Base-by-base conservation (phyloP, 2,888 invertebrate genomes). In the Eugnorisma glareosa region DNA sequence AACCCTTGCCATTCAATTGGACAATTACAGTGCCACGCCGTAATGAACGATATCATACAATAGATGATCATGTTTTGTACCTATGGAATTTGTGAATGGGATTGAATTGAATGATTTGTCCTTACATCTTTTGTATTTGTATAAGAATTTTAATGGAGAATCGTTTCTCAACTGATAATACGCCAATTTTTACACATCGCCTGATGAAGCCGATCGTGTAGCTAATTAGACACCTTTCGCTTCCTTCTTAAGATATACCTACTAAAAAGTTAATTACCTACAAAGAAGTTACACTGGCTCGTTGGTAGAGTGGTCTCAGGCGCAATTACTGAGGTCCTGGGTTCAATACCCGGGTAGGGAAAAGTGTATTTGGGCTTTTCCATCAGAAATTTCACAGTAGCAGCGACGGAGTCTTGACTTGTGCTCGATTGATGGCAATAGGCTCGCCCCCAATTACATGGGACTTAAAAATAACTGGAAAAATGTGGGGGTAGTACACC, bases 21-120 rank as follows among this genome's bases (percentile, higher is more conserved):
- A 69, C 45, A 54, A 57, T 64, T n/a, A 75, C 24, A 15, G n/a
- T n/a, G n/a, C n/a, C n/a, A n/a, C 15, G 24, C 31, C 31, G 21
- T 79, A 57, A 76, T 67, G 31, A 80, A 67, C 70, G 59, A 13
- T 37, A 51, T 35, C 15, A 59, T 45, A 67, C 37, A 82, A 77
- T 57, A 54, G 13, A 43, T 51, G 40, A 15, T 59, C 48, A 70
- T 31, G 45, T 67, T 82, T 67, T 68, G 61, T 75, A n/a, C n/a
- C n/a, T n/a, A 57, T 28, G 15, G 31, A 61, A 24, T 63, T 45
- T 8, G 24, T 61, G 40, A 82, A 63, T 66, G 43, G 0, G 13
- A 59, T 21, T 51, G 48, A 64, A 80, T 57, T 31, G n/a, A 63
- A 48, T 54, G 10, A 69, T 77, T 66, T 7, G 15, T 76, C 15